Evolutionary conservation across 2,888 invertebrate genomes (phyloP).

Genomic region (Cotesia congregata): DNA sequence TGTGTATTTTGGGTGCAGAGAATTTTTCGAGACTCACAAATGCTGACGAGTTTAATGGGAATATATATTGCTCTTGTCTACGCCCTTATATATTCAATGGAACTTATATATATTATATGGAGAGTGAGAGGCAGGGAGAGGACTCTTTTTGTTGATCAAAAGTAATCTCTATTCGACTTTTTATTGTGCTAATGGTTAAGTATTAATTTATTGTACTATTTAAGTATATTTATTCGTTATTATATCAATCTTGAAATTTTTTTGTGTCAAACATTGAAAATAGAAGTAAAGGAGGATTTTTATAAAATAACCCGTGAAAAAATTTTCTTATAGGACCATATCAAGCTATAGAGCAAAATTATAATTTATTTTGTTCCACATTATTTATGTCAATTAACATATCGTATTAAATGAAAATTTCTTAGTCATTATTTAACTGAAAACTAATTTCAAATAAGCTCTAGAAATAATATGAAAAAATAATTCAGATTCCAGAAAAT

Average conservation of each 20-base stretch:
- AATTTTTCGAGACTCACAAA: not conserved
- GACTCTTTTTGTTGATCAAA: slow-evolving; percentile 17
- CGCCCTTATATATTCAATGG: slow-evolving; percentile 15
- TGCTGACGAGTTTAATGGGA: slow-evolving; percentile 2
- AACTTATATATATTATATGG: not conserved
- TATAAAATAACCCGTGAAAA: not conserved
- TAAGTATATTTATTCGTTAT: not conserved
- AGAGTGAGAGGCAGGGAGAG: not conserved
- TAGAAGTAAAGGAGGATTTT: not conserved
- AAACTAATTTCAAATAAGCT: too few species aligned
- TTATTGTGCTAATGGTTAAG: slow-evolving; percentile 8
- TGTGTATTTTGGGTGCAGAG: not conserved
- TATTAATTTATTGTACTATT: not conserved
- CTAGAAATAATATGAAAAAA: too few species aligned
- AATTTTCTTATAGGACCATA: too few species aligned
- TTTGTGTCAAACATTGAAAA: not conserved
- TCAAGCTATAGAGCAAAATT: too few species aligned
- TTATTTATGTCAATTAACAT: too few species aligned
- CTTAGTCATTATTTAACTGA: too few species aligned
- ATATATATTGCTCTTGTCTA: slow-evolving; percentile 12
- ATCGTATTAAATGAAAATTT: too few species aligned
- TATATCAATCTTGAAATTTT: not conserved
- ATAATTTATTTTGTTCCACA: too few species aligned
- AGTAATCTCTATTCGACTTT: slow-evolving; percentile 32
- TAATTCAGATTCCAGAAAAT: too few species aligned